Evolutionary conservation across 2,797 vertebrate genomes (phyloP), one percentile per base, ranked within the genome.

Genomic region (Numenius phaeopus): DNA sequence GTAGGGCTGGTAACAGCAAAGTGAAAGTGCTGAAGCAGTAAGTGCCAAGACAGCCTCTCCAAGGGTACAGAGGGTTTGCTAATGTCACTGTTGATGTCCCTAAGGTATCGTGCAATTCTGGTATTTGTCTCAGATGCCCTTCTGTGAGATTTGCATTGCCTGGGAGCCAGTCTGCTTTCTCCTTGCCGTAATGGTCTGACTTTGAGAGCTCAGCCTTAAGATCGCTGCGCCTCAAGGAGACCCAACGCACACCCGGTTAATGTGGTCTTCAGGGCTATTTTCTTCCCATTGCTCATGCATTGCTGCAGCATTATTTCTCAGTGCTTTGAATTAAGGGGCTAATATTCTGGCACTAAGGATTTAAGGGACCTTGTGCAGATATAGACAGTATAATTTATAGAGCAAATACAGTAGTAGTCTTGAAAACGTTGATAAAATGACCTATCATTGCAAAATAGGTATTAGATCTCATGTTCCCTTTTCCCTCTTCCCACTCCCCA

Each of bases 391-490:
- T 90, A 83, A 93, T 96, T 95, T 94, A 88, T 64, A 83, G 62
- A 81, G 27, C 76, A 88, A 79, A 95, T 78, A 76, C 83, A 80
- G 40, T 27, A 77, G 80, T 77, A 77, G 34, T 92, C 49, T 94
- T 94, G 64, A 89, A 96, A 95, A 89, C 78, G 57, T 58, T 92
- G 61, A 82, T 91, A 94, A 89, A 84, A 91, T 91, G 44, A 71
- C 59, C 55, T 64, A n/a, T 89, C 50, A 50, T 91, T 87, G 72
- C 32, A 62, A 89, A 90, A 64, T 46, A 80, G 26, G 8, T 93
- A 65, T 77, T 83, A 70, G 84, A 90, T 47, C 32, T 40, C 59
- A 4, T 21, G 32, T 89, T 79, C 44, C 44, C 8, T 61, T 52
- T 80, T 79, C 24, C 39, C 10, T 13, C 7, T 67, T 80, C 32